Evolutionary conservation across 30 jellyfish, hydroid and myxozoan genomes (phyloP).

Genomic region (Mastigias papua): DNA sequence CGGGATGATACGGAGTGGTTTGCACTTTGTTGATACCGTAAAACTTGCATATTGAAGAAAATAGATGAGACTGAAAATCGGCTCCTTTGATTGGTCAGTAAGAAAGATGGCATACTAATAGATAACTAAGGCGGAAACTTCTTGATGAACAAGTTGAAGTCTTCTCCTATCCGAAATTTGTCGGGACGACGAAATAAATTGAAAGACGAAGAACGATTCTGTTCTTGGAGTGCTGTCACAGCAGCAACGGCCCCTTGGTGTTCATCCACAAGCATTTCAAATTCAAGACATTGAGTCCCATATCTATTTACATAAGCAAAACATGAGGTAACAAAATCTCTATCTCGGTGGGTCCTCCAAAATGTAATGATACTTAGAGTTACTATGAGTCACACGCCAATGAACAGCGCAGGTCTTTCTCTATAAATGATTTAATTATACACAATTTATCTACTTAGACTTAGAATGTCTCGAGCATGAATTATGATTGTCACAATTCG

Average conservation of each 20-base stretch:
- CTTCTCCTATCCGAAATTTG: conserved; percentile 1
- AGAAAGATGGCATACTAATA: conserved; percentile 20
- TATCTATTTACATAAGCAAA: too few species aligned
- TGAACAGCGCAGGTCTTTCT: too few species aligned
- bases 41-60: conserved; percentile 4
- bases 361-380: too few species aligned
- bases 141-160: neutral
- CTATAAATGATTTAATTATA: too few species aligned
- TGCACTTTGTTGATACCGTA: neutral
- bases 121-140: neutral
- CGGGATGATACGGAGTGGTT: conserved; percentile 52
- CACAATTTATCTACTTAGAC: too few species aligned
- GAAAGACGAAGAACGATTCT: neutral
- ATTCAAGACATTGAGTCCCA: too few species aligned
- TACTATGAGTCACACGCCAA: too few species aligned
- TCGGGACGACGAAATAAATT: conserved; percentile 14
- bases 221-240: neutral
- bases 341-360: too few species aligned
- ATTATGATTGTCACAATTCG: too few species aligned
- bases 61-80: neutral
- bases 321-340: too few species aligned
- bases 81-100: conserved; percentile 45
- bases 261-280: too few species aligned
- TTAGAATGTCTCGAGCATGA: too few species aligned
- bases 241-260: neutral